These are phyloP conservation scores for Sphaeridia pumilis DNA, from an alignment of 2,888 invertebrate species.

Conservation along the genomic window DNA sequence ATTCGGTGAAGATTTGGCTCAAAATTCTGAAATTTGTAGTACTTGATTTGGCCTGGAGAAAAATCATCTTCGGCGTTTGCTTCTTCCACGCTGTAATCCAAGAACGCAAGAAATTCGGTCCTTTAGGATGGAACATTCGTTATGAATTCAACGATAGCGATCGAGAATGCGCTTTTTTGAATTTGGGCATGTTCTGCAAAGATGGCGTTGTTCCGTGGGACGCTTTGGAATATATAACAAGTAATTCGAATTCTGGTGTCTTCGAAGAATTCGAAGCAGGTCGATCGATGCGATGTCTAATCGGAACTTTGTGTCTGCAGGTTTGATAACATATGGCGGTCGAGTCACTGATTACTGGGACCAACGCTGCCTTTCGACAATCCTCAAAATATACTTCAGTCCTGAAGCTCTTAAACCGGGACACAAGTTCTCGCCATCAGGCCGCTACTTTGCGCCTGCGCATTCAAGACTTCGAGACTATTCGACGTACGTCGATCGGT, in stretches of 20 bases:
- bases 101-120: slow-evolving; percentile 80
- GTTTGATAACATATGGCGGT: slow-evolving; percentile 87
- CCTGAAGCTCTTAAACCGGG: slow-evolving; percentile 52
- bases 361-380: slow-evolving; percentile 69
- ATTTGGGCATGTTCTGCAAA: slow-evolving; percentile 28
- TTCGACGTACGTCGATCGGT: slow-evolving; percentile 56
- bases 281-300: slow-evolving; percentile 1
- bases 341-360: slow-evolving; percentile 92
- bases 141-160: slow-evolving; percentile 95
- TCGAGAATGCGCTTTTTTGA: slow-evolving; percentile 36
- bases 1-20: no score
- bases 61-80: slow-evolving; percentile 55
- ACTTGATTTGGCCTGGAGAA: slow-evolving; percentile 49
- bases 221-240: slow-evolving; percentile 75
- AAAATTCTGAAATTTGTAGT: no score
- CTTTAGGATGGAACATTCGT: slow-evolving; percentile 89
- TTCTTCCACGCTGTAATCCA: slow-evolving; percentile 90
- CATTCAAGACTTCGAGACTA: slow-evolving; percentile 50
- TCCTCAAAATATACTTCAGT: slow-evolving; percentile 66
- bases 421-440: slow-evolving; percentile 59
- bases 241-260: no score
- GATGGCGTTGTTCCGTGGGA: slow-evolving; percentile 65
- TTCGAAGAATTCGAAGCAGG: no score
- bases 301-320: slow-evolving; percentile 40
- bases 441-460: slow-evolving; percentile 65